Evolutionary conservation across 2,888 invertebrate species (phyloP).

Genomic region (Andricus curvator): DNA sequence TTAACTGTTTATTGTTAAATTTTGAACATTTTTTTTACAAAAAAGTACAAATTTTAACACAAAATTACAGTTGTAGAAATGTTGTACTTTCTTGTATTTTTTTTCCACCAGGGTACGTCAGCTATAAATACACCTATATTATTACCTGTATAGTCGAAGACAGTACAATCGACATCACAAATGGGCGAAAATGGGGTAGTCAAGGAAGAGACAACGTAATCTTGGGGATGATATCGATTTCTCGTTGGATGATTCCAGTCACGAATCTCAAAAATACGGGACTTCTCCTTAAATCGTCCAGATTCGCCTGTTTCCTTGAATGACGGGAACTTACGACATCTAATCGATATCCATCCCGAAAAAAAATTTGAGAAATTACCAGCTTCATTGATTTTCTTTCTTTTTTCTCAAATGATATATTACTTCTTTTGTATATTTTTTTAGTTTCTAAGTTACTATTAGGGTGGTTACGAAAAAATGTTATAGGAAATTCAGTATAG

Average conservation of each 20-base stretch:
- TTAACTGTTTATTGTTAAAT: too few species aligned
- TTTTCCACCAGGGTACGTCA: too few species aligned
- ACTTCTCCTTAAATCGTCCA: slow-evolving; percentile 2
- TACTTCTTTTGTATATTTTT: too few species aligned
- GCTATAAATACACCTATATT: background rate
- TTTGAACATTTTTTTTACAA: too few species aligned
- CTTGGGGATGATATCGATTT: slow-evolving; percentile 56
- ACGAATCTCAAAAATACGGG: slow-evolving; percentile 38
- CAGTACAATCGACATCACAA: background rate
- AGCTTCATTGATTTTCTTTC: background rate
- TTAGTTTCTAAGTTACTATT: too few species aligned
- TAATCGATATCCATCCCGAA: background rate
- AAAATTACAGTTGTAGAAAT: too few species aligned
- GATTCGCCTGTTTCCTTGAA: background rate
- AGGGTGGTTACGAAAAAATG: too few species aligned
- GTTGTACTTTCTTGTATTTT: too few species aligned
- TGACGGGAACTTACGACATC: background rate
- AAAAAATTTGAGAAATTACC: background rate
- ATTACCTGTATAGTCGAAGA: background rate
- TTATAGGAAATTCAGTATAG: too few species aligned
- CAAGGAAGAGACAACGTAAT: slow-evolving; percentile 60
- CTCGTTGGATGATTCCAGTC: slow-evolving; percentile 53
- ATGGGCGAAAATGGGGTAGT: slow-evolving; percentile 44
- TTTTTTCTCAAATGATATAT: background rate
- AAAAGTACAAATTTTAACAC: too few species aligned